Percentiles rank a stretch among this genome's conserved stretches.
These are phyloP conservation scores for Triops longicaudatus DNA, from an alignment of 1,140 invertebrate genomes.

Conservation along the genomic window DNA sequence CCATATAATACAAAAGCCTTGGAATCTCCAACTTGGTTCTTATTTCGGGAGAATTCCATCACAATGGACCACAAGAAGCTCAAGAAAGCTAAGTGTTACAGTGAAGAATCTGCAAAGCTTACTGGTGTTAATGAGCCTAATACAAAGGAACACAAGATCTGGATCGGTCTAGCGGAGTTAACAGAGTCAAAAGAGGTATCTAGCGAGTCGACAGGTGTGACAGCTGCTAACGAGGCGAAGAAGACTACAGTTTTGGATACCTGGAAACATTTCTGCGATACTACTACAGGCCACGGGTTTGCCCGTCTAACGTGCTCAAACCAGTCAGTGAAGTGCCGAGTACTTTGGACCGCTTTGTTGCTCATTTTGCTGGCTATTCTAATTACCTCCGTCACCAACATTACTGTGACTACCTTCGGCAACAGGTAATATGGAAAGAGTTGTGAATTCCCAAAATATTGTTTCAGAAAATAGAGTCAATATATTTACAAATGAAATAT, in stretches of 20 bases:
- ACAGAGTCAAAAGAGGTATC: no score
- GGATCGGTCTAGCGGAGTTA: no score
- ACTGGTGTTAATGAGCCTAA: no score
- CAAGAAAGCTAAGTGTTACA: no score
- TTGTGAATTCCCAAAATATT: background rate
- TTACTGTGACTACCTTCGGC: conserved; percentile 17
- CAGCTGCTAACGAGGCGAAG: no score
- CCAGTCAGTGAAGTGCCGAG: background rate
- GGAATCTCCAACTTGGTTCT: no score
- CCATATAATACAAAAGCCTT: no score
- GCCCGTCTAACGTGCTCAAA: background rate
- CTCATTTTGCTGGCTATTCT: background rate
- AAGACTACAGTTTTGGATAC: background rate
- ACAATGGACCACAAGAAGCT: no score
- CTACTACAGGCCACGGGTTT: conserved; percentile 25
- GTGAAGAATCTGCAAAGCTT: no score
- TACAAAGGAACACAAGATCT: no score
- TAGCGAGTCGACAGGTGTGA: no score
- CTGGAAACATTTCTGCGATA: background rate
- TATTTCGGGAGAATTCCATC: no score
- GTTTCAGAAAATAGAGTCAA: background rate
- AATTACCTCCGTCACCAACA: conserved; percentile 9
- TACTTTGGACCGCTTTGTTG: conserved; percentile 16
- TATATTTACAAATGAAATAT: background rate
- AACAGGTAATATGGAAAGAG: background rate